Percentiles rank a stretch among this genome's conserved stretches.
phyloP scores from a whole-genome alignment of 2,113 vertebrate genomes.

The Salminus brasiliensis region DNA sequence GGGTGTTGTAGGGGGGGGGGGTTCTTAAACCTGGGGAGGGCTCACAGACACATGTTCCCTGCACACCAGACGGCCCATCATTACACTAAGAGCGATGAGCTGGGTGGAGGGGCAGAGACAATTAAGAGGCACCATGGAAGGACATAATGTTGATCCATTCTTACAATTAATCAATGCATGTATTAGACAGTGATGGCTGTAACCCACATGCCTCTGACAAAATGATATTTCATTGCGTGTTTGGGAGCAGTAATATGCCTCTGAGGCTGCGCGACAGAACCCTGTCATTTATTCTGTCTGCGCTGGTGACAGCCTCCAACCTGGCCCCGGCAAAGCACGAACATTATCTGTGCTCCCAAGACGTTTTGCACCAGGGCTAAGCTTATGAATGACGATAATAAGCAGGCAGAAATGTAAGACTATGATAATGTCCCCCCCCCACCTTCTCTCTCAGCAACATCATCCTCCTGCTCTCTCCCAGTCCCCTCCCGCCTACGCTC shows the following conservation, averaged over 20 bases:
- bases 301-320: constrained; percentile 95
- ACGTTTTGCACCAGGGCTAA: constrained; percentile 86
- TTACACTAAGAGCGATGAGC: constrained; percentile 96
- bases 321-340: constrained; percentile 96
- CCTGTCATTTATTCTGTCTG: constrained; percentile 97
- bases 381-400: constrained; percentile 92
- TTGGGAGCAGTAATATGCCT: constrained; percentile 97
- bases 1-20: not conserved
- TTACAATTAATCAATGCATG: constrained; percentile 97
- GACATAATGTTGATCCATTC: constrained; percentile 99
- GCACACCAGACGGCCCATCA: constrained; percentile 89
- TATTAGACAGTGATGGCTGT: constrained; percentile 99
- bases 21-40: constrained; percentile 35
- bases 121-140: constrained; percentile 96
- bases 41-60: constrained; percentile 85
- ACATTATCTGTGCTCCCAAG: constrained; percentile 98
- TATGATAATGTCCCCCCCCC: constrained; percentile 90
- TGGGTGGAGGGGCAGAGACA: constrained; percentile 72
- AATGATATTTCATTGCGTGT: constrained; percentile 97
- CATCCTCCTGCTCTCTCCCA: not conserved
- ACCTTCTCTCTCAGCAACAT: constrained; percentile 86
- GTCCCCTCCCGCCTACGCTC: constrained; percentile 74
- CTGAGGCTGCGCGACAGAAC: constrained; percentile 91
- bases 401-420: constrained; percentile 92
- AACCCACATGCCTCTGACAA: constrained; percentile 94